Evolutionary conservation across 2,797 vertebrate species (phyloP).

Genomic region (Pipistrellus pygmaeus): DNA sequence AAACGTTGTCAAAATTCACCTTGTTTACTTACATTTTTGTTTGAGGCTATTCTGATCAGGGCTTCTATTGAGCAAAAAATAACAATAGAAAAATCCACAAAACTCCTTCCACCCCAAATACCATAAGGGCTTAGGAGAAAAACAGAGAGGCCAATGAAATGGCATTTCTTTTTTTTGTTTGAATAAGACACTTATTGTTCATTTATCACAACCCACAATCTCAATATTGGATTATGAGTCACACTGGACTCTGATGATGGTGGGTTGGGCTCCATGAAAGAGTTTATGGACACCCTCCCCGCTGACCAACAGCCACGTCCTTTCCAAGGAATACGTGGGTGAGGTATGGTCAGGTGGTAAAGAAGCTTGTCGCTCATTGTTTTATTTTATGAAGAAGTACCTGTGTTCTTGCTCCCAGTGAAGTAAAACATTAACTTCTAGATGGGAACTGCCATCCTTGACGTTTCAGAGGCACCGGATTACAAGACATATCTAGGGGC

Average conservation of each 20-base stretch:
- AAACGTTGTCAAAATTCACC: neutral
- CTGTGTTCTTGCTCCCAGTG: neutral
- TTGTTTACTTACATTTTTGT: constrained; percentile 4
- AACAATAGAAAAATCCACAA: neutral
- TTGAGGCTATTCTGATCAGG: constrained; percentile 7
- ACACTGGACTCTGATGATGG: neutral
- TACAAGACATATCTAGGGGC: neutral
- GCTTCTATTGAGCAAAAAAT: neutral
- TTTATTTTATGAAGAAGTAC: neutral
- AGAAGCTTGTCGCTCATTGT: neutral
- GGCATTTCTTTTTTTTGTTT: constrained; percentile 1
- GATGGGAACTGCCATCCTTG: neutral
- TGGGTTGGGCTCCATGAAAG: neutral
- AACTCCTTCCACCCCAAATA: neutral
- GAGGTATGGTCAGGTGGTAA: neutral
- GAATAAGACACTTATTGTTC: neutral
- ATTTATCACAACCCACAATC: neutral
- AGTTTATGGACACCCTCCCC: neutral
- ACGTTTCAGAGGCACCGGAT: neutral
- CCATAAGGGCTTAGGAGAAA: neutral
- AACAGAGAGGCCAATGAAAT: neutral
- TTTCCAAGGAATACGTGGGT: neutral
- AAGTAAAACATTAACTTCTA: constrained; percentile 59
- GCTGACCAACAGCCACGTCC: neutral
- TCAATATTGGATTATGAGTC: neutral